Evolutionary conservation across 1,140 invertebrate species (phyloP).

Genomic region (Drosophila subobscura): DNA sequence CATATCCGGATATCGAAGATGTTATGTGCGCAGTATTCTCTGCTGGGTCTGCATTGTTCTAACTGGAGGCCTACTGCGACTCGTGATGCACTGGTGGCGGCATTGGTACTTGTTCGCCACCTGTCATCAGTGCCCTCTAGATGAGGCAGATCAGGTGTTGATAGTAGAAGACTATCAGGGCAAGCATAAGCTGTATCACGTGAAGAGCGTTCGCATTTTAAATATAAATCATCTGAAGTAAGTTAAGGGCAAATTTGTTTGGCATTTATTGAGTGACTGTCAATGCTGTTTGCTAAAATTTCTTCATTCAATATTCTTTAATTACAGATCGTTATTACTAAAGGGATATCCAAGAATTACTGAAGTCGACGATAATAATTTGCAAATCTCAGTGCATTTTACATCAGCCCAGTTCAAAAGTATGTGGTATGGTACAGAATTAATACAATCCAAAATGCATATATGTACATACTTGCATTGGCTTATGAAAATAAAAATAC

Average conservation of each 20-base stretch:
- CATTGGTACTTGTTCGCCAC: constrained; percentile 90
- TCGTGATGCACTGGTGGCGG: constrained; percentile 95
- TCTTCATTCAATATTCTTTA: background rate
- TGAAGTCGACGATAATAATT: constrained; percentile 26
- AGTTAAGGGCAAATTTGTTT: background rate
- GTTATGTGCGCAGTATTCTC: constrained; percentile 84
- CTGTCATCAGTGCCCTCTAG: constrained; percentile 88
- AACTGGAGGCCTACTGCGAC: constrained; percentile 89
- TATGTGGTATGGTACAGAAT: constrained; percentile 26
- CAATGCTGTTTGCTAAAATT: too few species aligned
- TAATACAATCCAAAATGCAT: background rate
- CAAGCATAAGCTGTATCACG: constrained; percentile 88
- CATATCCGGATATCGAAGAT: constrained; percentile 87
- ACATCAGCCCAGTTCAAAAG: constrained; percentile 71
- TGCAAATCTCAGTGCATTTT: constrained; percentile 76
- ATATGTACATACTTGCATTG: background rate
- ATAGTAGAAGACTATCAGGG: constrained; percentile 90
- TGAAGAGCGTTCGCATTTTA: constrained; percentile 85
- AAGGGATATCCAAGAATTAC: background rate
- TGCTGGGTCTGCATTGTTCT: constrained; percentile 87
- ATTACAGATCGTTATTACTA: constrained; percentile 32
- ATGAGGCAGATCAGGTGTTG: constrained; percentile 90
- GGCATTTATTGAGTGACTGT: too few species aligned
- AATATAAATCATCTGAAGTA: constrained; percentile 70
- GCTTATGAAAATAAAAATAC: background rate